Base-by-base conservation (phyloP, 2,113 vertebrate species). In the Alaudala cheleensis region DNA sequence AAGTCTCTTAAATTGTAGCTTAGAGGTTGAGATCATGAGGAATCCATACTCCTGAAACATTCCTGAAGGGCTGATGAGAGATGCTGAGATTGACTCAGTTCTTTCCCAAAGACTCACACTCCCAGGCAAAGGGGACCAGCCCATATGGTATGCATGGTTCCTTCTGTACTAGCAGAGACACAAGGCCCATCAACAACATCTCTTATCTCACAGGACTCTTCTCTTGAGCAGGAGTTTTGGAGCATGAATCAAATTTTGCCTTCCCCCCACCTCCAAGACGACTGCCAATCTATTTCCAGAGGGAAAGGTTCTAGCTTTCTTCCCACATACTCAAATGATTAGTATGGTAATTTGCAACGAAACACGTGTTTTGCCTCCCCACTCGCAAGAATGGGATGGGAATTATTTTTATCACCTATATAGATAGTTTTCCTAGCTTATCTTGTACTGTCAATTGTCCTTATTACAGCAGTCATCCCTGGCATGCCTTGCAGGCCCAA, bases 121-220 rank as follows among this genome's bases (percentile, higher is more conserved):
- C 8, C 19, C 23, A 61, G 33, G n/a, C 25, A 65, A 51, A 56
- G 18, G 18, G 16, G 15, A 18, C 44, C 1, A 3, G 10, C 24
- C 26, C 1, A 0, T 19, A 13, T 14, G 29, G n/a, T 1, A 1
- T 70, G 9, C 33, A 10, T 24, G 80, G 31, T 31, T 53, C 37
- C 33, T 60, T 25, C 45, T 64, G 20, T 42, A 16, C 19, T 11
- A 47, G 49, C 25, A 79, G 39, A 60, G 17, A 47, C 33, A 42
- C 1, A 1, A 51, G 40, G 56, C 34, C 14, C 37, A 3, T 53
- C 39, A 57, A 14, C 20, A 67, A 20, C 53, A 47, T 53, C 11
- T 39, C 24, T 73, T 54, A 29, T 25, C 26, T 61, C 45, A 19
- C 17, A 61, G 65, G n/a, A 65, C 34, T 54, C 57, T 58, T 53